Evolutionary conservation across 2,888 invertebrate species (phyloP).

Genomic region (Nomada lathburiana): DNA sequence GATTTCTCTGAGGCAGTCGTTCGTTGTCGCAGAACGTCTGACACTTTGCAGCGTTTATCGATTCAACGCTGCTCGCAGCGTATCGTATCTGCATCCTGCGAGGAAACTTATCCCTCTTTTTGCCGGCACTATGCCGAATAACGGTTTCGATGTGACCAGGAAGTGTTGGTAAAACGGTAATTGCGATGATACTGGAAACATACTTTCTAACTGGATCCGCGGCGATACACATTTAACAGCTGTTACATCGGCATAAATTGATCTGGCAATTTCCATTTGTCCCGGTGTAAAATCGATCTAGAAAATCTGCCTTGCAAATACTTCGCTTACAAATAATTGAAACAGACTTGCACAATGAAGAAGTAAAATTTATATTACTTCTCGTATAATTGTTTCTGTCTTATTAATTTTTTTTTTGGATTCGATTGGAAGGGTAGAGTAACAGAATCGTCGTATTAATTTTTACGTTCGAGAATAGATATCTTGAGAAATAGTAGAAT

Average conservation of each 20-base stretch:
- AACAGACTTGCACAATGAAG: not conserved
- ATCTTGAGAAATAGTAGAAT: too few species aligned
- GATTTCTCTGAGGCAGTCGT: too few species aligned
- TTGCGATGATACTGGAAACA: constrained; percentile 69
- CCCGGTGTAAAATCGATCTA: not conserved
- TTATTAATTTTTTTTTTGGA: not conserved
- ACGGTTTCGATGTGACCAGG: constrained; percentile 66
- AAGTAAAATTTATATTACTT: not conserved
- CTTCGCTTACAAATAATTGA: too few species aligned
- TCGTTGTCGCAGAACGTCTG: not conserved
- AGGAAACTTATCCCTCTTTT: constrained; percentile 54
- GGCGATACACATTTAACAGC: constrained; percentile 48
- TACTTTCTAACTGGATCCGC: constrained; percentile 70
- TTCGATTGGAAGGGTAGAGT: constrained; percentile 15
- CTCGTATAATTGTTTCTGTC: not conserved
- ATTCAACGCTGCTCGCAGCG: constrained; percentile 5
- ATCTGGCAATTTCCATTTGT: not conserved
- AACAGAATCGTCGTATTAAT: constrained; percentile 10
- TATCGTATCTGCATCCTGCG: constrained; percentile 39
- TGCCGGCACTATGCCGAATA: constrained; percentile 65
- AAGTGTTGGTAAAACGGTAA: constrained; percentile 64
- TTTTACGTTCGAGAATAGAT: not conserved
- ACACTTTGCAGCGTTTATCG: constrained; percentile 4
- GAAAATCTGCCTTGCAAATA: not conserved
- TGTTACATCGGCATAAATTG: constrained; percentile 34